These are phyloP conservation scores for Ploceus nigricollis DNA, from an alignment of 2,113 vertebrate species.

Conservation along the genomic window DNA sequence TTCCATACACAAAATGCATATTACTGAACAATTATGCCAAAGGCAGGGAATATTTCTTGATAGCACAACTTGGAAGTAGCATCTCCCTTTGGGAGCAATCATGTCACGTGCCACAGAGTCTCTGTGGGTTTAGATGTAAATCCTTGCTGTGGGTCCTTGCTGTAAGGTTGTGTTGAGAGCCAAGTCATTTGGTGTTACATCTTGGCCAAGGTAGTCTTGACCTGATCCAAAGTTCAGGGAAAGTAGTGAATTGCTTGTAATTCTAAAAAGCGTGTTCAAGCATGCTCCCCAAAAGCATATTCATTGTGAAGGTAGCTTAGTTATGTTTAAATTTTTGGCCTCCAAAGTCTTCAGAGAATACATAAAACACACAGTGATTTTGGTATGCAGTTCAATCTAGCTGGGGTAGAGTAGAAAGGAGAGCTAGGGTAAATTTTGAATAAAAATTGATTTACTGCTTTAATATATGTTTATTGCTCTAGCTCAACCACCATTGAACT, in stretches of 20 bases:
- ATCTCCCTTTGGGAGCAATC: constrained; percentile 30
- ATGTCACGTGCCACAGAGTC: not conserved
- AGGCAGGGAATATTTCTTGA: constrained; percentile 34
- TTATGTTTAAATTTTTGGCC: not conserved
- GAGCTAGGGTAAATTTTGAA: not conserved
- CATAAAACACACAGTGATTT: not conserved
- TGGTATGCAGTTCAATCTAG: not conserved
- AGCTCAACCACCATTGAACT: not conserved
- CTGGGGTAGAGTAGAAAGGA: not conserved
- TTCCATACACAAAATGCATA: constrained; percentile 28
- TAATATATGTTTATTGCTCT: not conserved
- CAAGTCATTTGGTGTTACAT: not conserved
- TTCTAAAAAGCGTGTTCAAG: not conserved
- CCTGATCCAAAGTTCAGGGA: not conserved
- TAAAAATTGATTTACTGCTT: not conserved
- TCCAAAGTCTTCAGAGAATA: not conserved
- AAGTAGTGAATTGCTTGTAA: not conserved
- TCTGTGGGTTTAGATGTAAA: not conserved
- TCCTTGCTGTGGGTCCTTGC: not conserved
- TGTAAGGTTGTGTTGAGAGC: not conserved
- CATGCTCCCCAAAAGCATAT: not conserved
- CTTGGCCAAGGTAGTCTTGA: not conserved
- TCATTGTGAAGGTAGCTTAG: not conserved
- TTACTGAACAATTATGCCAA: constrained; percentile 65
- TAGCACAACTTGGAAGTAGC: constrained; percentile 33